Evolutionary conservation across 1,140 invertebrate species (phyloP).

Genomic region (Epicauta chinensis): DNA sequence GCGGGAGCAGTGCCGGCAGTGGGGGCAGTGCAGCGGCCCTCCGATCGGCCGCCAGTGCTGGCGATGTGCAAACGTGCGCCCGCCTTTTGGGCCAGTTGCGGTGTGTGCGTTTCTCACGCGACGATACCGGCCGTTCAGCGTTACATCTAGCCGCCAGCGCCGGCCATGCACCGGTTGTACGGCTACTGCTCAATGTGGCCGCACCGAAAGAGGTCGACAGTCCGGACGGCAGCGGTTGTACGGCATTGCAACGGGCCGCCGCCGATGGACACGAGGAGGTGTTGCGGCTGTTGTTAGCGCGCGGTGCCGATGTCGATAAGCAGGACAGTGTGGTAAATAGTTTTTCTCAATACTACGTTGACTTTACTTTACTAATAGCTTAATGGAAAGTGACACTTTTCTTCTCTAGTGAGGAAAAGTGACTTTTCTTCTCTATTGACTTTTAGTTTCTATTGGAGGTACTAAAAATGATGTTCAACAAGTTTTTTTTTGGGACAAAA

Average conservation of each 20-base stretch:
- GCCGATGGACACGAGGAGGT: conserved; percentile 77
- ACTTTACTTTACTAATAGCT: too few species aligned
- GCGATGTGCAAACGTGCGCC: conserved; percentile 46
- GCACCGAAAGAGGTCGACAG: conserved; percentile 41
- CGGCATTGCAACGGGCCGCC: conserved; percentile 71
- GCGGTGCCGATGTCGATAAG: conserved; percentile 62
- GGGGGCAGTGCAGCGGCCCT: conserved; percentile 43
- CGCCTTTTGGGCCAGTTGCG: conserved; percentile 42
- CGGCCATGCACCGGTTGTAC: conserved; percentile 41
- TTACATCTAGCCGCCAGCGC: conserved; percentile 42
- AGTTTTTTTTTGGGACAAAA: too few species aligned
- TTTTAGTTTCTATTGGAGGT: too few species aligned
- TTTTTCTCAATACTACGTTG: neutral
- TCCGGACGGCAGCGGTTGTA: conserved; percentile 54
- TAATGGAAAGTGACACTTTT: too few species aligned
- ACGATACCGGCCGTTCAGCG: conserved; percentile 39
- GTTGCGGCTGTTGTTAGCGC: conserved; percentile 62
- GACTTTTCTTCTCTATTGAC: too few species aligned
- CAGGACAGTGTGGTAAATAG: conserved; percentile 65
- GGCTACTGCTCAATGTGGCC: conserved; percentile 42
- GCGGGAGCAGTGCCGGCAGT: conserved; percentile 27
- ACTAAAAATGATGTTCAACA: too few species aligned
- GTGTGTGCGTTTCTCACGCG: conserved; percentile 36
- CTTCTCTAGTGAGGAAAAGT: too few species aligned
- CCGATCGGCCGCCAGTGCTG: conserved; percentile 48